Conservation (phyloP, 2,888 invertebrate species). For the Drosophila bunnanda region DNA sequence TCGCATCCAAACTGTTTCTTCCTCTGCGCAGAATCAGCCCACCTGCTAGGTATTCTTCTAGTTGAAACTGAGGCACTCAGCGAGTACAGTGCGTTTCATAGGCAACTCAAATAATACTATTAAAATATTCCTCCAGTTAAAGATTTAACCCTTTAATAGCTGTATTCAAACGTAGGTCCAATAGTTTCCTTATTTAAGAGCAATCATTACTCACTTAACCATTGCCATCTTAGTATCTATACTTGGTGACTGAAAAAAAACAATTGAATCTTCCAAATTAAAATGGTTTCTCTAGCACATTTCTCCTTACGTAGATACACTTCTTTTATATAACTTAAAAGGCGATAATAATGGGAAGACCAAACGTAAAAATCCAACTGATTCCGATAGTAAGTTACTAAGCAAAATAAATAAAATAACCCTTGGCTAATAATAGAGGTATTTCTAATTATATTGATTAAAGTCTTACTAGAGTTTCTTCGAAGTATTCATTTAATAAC, state of each 20-base stretch:
- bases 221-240: conserved; percentile 7
- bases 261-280: conserved; percentile 19
- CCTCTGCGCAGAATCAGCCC: conserved; percentile 21
- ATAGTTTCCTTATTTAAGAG: conserved; percentile 2
- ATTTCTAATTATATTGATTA: conserved; percentile 7
- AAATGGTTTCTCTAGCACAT: conserved; percentile 9
- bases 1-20: conserved; percentile 25
- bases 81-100: conserved; percentile 15
- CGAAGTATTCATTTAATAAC: background rate
- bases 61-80: background rate
- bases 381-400: conserved; percentile 10
- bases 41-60: conserved; percentile 13
- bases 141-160: background rate
- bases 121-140: conserved; percentile 7
- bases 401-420: background rate
- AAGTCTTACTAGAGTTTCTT: conserved; percentile 1
- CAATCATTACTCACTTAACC: conserved; percentile 2
- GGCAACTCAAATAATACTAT: background rate
- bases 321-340: background rate
- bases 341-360: background rate
- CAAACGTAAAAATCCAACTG: conserved; percentile 5
- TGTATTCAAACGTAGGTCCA: conserved; percentile 5
- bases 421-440: background rate
- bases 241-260: conserved; percentile 22
- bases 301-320: conserved; percentile 10